These are phyloP conservation scores for Cheilosia soror DNA, from an alignment of 2,888 invertebrate species.

Conservation along the genomic window DNA sequence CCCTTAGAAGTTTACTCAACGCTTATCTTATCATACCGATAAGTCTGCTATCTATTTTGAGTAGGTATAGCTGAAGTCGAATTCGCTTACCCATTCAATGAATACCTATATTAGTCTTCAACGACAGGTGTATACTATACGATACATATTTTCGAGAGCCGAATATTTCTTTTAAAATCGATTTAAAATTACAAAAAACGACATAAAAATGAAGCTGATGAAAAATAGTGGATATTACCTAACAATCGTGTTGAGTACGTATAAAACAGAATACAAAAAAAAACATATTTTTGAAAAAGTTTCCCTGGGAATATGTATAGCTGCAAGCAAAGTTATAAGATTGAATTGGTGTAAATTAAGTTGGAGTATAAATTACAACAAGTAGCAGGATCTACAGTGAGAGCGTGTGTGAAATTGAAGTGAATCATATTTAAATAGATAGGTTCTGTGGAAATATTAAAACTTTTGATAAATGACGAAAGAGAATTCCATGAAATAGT, in stretches of 20 bases:
- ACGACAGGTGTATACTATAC: constrained; percentile 43
- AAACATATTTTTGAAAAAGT: not conserved
- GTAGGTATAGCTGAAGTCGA: not conserved
- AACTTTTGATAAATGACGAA: constrained; percentile 36
- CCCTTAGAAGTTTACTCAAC: constrained; percentile 16
- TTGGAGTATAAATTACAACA: not conserved
- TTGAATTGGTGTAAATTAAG: not conserved
- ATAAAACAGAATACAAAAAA: not conserved
- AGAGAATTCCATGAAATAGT: constrained; percentile 43
- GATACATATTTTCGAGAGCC: constrained; percentile 31
- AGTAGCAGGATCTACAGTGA: not conserved
- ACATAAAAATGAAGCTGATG: constrained; percentile 76
- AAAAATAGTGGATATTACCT: constrained; percentile 84
- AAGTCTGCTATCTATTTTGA: constrained; percentile 12
- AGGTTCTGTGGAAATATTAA: not conserved
- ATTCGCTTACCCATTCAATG: constrained; percentile 29
- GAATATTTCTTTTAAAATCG: constrained; percentile 11
- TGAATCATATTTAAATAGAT: not conserved
- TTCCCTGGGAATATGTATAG: too few species aligned
- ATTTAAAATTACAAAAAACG: constrained; percentile 13
- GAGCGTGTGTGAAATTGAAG: not conserved
- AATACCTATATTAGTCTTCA: constrained; percentile 31
- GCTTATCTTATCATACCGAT: constrained; percentile 50
- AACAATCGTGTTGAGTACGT: constrained; percentile 85
- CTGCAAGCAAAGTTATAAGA: too few species aligned